Base-by-base conservation (phyloP, 1,140 invertebrate species). In the Magallana angulata region DNA sequence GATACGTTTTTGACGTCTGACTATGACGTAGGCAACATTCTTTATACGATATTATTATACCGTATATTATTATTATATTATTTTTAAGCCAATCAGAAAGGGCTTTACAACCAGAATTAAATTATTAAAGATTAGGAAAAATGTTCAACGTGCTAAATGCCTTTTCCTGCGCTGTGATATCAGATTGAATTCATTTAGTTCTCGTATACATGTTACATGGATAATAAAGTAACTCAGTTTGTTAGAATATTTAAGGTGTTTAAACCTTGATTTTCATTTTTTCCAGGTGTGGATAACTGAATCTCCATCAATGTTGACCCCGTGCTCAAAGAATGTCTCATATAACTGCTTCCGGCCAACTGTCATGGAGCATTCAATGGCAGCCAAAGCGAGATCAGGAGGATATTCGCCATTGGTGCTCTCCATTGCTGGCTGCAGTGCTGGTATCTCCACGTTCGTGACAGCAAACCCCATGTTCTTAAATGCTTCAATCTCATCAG, bases 331-430 rank as follows among this genome's bases (percentile, higher is more conserved):
- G 5, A 12, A 62, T 12, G 60, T 62, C 60, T 62, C 60, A 62
- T 62, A 62, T 18, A 18, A 18, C 14, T 16, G n/a, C 57, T 57
- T 83, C 24, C 18, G 56, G 48, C 57, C 36, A n/a, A 16, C 36
- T n/a, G 82, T 12, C 9, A 83, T 7, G 8, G 82, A 83, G 18
- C n/a, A 83, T 18, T 83, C 82, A 57, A 83, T 56, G 8, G 82
- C 82, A 56, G 82, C 36, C n/a, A 83, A 57, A 18, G 57, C 82
- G 16, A 83, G 57, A 18, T 83, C 82, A 5, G 82, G 82, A 18
- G 82, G 82, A 83, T 14, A 58, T 36, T 18, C n/a, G 0, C 24
- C 24, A 24, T 24, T 24, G 24, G 24, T 24, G 24, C 24, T 24
- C 24, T 24, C 24, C 24, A 24, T 24, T 24, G 24, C 24, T 24